These are phyloP conservation scores for Pteromalus puparum DNA, from an alignment of 1,140 invertebrate species.

Conservation along the genomic window DNA sequence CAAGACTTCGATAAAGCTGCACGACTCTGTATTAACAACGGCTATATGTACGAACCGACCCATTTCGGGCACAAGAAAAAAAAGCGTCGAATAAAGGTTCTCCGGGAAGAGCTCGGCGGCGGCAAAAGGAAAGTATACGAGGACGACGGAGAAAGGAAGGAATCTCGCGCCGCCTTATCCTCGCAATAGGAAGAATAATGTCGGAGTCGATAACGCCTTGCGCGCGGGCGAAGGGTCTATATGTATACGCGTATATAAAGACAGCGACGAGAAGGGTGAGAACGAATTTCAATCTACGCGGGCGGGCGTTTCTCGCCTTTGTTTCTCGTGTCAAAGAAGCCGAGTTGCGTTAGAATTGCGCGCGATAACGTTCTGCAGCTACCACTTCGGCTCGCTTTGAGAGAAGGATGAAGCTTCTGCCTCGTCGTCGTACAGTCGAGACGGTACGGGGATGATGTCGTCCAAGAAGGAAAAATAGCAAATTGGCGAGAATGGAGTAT, in stretches of 20 bases:
- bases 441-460: neutral
- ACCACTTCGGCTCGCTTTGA: neutral
- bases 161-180: conserved; percentile 56
- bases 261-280: neutral
- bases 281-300: conserved; percentile 65
- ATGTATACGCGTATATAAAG: neutral
- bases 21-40: neutral
- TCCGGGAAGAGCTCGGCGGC: neutral
- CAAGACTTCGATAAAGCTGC: too few species aligned
- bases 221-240: neutral
- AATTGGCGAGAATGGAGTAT: conserved; percentile 31
- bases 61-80: neutral
- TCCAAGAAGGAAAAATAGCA: conserved; percentile 16
- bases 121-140: conserved; percentile 12
- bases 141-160: neutral
- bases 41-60: neutral
- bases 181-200: conserved; percentile 62
- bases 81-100: conserved; percentile 16
- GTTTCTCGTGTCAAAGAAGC: conserved; percentile 61
- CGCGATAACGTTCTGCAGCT: conserved; percentile 5
- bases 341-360: conserved; percentile 26
- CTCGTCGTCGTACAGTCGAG: neutral
- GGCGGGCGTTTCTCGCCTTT: conserved; percentile 45
- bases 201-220: conserved; percentile 55
- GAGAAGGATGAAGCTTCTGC: conserved; percentile 12